These are phyloP conservation scores for Thelaira solivaga DNA, from an alignment of 2,888 invertebrate species.

Conservation along the genomic window DNA sequence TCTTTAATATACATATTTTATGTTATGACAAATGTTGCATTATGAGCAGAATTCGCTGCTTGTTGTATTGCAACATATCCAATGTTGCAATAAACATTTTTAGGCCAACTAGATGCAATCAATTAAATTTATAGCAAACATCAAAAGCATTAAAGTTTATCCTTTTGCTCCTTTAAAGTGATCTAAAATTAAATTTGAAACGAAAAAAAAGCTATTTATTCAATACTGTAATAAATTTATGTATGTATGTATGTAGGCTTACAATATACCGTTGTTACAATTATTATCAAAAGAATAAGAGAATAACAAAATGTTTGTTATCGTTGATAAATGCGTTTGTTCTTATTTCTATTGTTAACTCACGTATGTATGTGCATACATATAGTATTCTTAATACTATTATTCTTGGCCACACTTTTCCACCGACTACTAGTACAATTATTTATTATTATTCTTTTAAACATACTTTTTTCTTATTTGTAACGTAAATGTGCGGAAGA, in stretches of 20 bases:
- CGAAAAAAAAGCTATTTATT: not conserved
- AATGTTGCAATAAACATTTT: slow-evolving; percentile 49
- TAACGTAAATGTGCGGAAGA: not conserved
- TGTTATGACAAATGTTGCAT: slow-evolving; percentile 52
- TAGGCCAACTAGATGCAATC: not conserved
- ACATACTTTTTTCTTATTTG: not conserved
- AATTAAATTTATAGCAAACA: slow-evolving; percentile 15
- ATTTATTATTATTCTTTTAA: not conserved
- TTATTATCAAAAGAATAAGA: not conserved
- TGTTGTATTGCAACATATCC: slow-evolving; percentile 50
- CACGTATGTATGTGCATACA: not conserved
- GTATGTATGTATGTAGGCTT: slow-evolving; percentile 10
- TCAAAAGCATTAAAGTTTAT: not conserved
- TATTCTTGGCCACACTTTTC: not conserved
- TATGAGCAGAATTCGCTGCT: slow-evolving; percentile 45
- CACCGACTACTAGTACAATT: not conserved
- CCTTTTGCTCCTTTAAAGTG: not conserved
- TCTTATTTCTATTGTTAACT: not conserved
- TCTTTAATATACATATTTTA: slow-evolving; percentile 5
- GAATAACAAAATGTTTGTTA: not conserved
- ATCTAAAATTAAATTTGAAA: slow-evolving; percentile 6
- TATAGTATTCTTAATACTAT: not conserved
- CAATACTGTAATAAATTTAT: not conserved
- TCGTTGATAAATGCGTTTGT: not conserved
- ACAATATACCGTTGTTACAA: slow-evolving; percentile 22